phyloP scores from a whole-genome alignment of 2,113 vertebrate species.

The Ctenomys sociabilis region DNA sequence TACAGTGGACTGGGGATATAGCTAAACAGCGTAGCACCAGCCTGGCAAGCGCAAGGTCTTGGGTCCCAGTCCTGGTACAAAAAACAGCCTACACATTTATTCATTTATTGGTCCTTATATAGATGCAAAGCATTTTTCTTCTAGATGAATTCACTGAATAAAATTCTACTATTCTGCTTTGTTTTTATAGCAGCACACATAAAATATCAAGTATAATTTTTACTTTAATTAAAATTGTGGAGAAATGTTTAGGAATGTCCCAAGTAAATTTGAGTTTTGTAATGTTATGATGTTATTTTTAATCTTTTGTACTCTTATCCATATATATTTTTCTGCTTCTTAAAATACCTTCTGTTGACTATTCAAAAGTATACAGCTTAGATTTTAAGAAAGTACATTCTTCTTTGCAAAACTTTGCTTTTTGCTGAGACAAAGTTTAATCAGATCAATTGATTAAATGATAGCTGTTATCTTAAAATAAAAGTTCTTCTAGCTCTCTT shows the following conservation, averaged over 20 bases:
- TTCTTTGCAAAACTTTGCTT: not conserved
- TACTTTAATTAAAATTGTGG: not conserved
- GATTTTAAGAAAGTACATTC: not conserved
- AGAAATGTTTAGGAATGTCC: not conserved
- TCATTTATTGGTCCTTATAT: not conserved
- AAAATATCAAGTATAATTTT: not conserved
- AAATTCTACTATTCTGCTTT: not conserved
- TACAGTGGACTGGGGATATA: not conserved
- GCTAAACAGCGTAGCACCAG: not conserved
- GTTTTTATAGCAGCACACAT: not conserved
- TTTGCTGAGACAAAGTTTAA: not conserved
- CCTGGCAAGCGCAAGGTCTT: not conserved
- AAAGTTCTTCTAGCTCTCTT: not conserved
- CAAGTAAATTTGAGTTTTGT: conserved; percentile 17
- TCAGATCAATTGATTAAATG: not conserved
- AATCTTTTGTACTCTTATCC: not conserved
- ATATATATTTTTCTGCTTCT: not conserved
- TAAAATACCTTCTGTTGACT: not conserved
- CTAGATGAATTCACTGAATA: not conserved
- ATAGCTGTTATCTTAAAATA: not conserved
- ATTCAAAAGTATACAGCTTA: not conserved
- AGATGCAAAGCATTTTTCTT: not conserved
- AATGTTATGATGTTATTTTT: not conserved
- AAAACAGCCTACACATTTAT: not conserved
- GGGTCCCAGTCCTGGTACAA: not conserved